Base-by-base conservation (phyloP, 2,113 vertebrate genomes). In the Sturnus vulgaris region DNA sequence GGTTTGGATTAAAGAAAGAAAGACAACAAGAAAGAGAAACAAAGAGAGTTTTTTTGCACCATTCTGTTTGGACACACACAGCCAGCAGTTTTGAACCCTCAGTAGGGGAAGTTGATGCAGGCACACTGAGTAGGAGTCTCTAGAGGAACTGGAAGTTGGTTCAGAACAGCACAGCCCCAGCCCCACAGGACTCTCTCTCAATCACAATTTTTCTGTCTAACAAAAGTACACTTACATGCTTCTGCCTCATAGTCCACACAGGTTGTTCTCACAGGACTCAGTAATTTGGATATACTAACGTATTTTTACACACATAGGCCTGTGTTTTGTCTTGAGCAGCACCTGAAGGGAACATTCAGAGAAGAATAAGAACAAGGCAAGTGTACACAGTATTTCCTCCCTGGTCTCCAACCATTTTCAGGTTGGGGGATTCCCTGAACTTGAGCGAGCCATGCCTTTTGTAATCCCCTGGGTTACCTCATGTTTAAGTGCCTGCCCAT, bases 21-120 rank as follows among this genome's bases (percentile, higher is more conserved):
- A 40, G 20, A 47, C 12, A 24, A 46, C 0, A 3, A 68, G 17
- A 50, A 42, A 50, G 16, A 60, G 5, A 53, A 10, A 61, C n/a
- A 61, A 70, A 53, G 12, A 28, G 12, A 30, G 28, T 2, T 3
- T 39, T 59, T 70, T 55, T 44, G 25, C 20, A 33, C 13, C 11
- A 31, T 61, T 60, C 19, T n/a, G 10, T 47, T 78, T 25, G 24
- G 10, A 23, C 16, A n/a, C 7, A 4, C n/a, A 40, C 20, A 55
- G 28, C 16, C 40, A 55, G 16, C 15, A 28, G 5, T 55, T 55
- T 70, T 47, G 20, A 25, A 13, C 20, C 12, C 30, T 55, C 0
- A 0, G 7, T 24, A 5, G 15, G 21, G n/a, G 12, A 9, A 63
- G 9, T 2, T 25, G n/a, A 49, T 47, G 20, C 16, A 49, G 40